A percentile compares a stretch with the other conserved stretches of the same genome.
Evolutionary conservation across 2,797 vertebrate species (phyloP).

Genomic region (Sarcoramphus papa): DNA sequence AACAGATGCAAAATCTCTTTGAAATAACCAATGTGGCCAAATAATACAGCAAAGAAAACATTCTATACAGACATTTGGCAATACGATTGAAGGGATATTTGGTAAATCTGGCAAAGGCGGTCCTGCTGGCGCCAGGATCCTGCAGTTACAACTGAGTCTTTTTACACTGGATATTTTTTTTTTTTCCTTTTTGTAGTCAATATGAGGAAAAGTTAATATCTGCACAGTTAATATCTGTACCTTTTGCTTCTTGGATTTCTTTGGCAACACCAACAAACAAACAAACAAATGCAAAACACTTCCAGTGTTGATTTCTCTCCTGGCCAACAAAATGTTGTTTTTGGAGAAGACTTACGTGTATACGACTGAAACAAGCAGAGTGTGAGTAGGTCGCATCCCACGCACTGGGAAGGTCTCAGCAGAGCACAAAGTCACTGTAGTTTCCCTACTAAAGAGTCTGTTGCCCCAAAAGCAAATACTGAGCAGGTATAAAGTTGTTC

Average conservation of each 20-base stretch:
- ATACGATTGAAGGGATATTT: not conserved
- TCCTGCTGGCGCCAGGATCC: not conserved
- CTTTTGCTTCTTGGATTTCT: not conserved
- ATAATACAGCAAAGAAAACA: not conserved
- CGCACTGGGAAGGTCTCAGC: not conserved
- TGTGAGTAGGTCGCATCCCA: rapidly evolving
- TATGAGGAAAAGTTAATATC: not conserved
- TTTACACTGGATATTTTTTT: not conserved
- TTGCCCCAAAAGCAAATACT: not conserved
- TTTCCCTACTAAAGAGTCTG: rapidly evolving
- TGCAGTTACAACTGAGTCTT: not conserved
- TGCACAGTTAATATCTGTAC: not conserved
- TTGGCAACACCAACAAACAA: not conserved
- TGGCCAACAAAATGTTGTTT: not conserved
- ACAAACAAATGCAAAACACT: not conserved
- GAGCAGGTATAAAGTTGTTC: not conserved
- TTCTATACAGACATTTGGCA: not conserved
- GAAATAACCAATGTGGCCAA: not conserved
- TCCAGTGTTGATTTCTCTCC: not conserved
- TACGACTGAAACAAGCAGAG: not conserved
- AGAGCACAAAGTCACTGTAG: not conserved
- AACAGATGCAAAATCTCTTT: not conserved
- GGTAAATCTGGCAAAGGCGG: not conserved
- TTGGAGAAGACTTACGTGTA: not conserved
- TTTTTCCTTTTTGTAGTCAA: not conserved